Base-by-base conservation (phyloP, 2,888 invertebrate genomes). In the Hirtodrosophila confusa region DNA sequence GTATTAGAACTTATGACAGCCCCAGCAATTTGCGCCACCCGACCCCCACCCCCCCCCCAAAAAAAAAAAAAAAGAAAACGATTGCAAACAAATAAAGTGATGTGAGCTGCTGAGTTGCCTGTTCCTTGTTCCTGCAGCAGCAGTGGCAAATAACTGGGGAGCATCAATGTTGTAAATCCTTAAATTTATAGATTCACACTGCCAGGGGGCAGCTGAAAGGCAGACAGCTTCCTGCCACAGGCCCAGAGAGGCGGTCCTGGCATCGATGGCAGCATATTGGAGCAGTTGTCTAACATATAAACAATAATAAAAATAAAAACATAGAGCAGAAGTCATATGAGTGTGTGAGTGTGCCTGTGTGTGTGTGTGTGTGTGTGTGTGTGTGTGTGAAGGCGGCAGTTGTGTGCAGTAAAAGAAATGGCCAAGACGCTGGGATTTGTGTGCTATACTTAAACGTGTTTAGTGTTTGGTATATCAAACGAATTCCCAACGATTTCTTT, bases 1-100 rank as follows among this genome's bases (percentile, higher is more conserved):
- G 70, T 80, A 84, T 84, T 84, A 86, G 86, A 84, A 84, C 75
- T 86, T 84, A 84, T 84, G 83, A 84, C 86, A 79, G 65, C 50
- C 58, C 72, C 41, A 41, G 80, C 73, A 78, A 78, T 73, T 78
- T 80, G 67, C 51, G 47, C 55, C 58, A 27, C 29, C n/a, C n/a
- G n/a, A n/a, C 2, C 36, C 43, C 11, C 12, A 8, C 3, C 2
- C 29, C 24, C 12, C 39, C 10, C 17, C 7, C 10, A 31, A 31
- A 8, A 41, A 12, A 45, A 27, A 2, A 27, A 10, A 8, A 24
- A 12, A 7, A 37, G 11, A 40, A 45, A 68, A 58, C 69, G 80
- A 80, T 80, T 80, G 78, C 71, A 78, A 78, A 78, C 78, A 69
- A 71, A 80, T 80, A 78, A 71, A 80, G 40, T 37, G 54, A 61